Evolutionary conservation across 2,113 vertebrate genomes (phyloP).

Genomic region (Malurus cyaneus): DNA sequence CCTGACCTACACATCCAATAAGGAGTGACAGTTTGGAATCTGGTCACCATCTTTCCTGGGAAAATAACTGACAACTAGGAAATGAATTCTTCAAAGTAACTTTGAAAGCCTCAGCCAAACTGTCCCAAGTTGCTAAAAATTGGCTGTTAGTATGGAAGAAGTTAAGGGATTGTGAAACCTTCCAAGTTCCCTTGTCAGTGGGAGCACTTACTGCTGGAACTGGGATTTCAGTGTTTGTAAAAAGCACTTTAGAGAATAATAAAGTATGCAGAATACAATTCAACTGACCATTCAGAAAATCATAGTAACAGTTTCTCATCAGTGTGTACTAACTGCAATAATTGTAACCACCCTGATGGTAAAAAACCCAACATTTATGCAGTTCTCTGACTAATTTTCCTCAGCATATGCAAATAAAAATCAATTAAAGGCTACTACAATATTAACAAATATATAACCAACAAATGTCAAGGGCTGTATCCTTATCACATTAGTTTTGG

Average conservation of each 20-base stretch:
- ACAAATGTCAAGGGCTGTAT: conserved; percentile 21
- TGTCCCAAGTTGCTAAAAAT: neutral
- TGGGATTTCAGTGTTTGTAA: neutral
- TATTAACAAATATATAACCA: conserved; percentile 34
- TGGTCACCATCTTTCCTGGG: neutral
- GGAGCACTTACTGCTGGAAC: neutral
- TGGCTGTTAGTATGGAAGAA: neutral
- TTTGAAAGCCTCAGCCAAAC: neutral
- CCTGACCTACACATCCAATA: neutral
- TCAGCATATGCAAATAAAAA: conserved; percentile 33
- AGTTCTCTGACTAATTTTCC: conserved; percentile 27
- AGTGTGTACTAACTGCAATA: conserved; percentile 27
- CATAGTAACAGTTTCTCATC: conserved; percentile 7
- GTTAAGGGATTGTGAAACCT: neutral
- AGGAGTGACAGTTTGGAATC: neutral
- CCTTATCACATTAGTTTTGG: conserved; percentile 39
- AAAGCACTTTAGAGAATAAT: conserved; percentile 6
- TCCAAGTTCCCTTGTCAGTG: neutral
- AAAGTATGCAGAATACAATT: conserved; percentile 1
- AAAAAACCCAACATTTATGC: conserved; percentile 3
- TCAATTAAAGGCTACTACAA: neutral
- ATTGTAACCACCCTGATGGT: conserved; percentile 4
- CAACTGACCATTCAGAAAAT: conserved; percentile 5
- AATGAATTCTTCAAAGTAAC: neutral
- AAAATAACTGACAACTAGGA: neutral